These are phyloP conservation scores for Resseliella maxima DNA, from an alignment of 2,888 invertebrate genomes.

Conservation along the genomic window DNA sequence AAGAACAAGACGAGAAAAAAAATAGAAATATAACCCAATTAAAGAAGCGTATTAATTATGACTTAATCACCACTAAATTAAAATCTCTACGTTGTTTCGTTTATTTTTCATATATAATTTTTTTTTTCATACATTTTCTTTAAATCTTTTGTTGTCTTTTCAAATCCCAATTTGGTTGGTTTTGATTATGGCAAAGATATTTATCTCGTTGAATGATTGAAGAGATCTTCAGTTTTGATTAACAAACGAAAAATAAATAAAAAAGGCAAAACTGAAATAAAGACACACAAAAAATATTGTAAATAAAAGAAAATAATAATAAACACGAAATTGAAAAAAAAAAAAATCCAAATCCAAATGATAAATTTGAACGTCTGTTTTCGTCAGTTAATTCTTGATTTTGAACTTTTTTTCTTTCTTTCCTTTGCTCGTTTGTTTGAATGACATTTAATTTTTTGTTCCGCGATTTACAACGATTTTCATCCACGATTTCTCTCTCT, in stretches of 20 bases:
- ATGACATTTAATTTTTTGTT: neutral
- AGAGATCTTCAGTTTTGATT: neutral
- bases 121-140: neutral
- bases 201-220: conserved; percentile 10
- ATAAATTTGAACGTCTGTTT: conserved; percentile 14
- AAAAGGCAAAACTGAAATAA: neutral
- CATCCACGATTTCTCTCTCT: too few relatives aligned
- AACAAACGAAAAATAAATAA: neutral
- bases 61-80: conserved; percentile 18
- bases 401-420: neutral
- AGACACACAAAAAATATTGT: neutral
- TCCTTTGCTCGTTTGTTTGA: neutral
- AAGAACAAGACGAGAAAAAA: neutral
- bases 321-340: neutral
- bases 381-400: conserved; percentile 31
- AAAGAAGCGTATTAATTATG: conserved; percentile 44
- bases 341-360: neutral
- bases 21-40: neutral
- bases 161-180: neutral
- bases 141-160: too few relatives aligned
- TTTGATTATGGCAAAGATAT: conserved; percentile 11
- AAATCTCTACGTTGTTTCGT: neutral
- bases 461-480: too few relatives aligned
- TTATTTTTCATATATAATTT: neutral
- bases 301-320: neutral